Evolutionary conservation across 1,140 invertebrate species (phyloP).

Genomic region (Danaus melanippus): DNA sequence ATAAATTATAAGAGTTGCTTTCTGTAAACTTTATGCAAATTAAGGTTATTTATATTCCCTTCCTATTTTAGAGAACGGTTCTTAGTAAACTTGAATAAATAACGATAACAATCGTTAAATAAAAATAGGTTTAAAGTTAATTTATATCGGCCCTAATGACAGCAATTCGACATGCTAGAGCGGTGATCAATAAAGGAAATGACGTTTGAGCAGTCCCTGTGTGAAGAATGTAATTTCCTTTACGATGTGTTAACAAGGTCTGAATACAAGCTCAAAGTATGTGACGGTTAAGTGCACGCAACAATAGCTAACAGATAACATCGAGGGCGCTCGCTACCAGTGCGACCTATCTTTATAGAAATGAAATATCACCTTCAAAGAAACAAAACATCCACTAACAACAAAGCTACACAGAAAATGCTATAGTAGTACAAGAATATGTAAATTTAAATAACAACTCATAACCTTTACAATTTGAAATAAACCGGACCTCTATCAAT

Average conservation of each 20-base stretch:
- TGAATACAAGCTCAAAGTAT: slow-evolving; percentile 48
- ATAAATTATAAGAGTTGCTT: slow-evolving; percentile 15
- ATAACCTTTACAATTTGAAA: too few relatives aligned
- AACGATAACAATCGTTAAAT: slow-evolving; percentile 5
- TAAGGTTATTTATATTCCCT: slow-evolving; percentile 9
- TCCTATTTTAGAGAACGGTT: slow-evolving; percentile 1
- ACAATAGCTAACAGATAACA: slow-evolving; percentile 59
- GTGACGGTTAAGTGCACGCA: slow-evolving; percentile 67
- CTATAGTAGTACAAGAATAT: neutral
- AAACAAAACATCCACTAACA: slow-evolving; percentile 15
- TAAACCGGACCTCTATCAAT: slow-evolving; percentile 25
- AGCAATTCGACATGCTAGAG: slow-evolving; percentile 52
- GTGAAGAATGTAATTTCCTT: slow-evolving; percentile 68
- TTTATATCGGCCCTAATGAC: slow-evolving; percentile 44
- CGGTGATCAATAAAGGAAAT: slow-evolving; percentile 62
- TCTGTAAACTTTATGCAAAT: slow-evolving; percentile 15
- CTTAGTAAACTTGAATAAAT: slow-evolving; percentile 4
- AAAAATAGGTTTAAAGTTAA: slow-evolving; percentile 15
- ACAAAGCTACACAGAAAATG: neutral
- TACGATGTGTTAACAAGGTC: slow-evolving; percentile 68
- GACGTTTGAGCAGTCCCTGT: slow-evolving; percentile 44
- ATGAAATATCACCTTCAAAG: slow-evolving; percentile 8
- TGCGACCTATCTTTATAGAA: slow-evolving; percentile 19
- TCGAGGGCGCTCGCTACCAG: slow-evolving; percentile 40
- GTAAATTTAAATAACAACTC: neutral